phyloP scores from a whole-genome alignment of 2,888 invertebrate species.

The Mallateleia sp. region DNA sequence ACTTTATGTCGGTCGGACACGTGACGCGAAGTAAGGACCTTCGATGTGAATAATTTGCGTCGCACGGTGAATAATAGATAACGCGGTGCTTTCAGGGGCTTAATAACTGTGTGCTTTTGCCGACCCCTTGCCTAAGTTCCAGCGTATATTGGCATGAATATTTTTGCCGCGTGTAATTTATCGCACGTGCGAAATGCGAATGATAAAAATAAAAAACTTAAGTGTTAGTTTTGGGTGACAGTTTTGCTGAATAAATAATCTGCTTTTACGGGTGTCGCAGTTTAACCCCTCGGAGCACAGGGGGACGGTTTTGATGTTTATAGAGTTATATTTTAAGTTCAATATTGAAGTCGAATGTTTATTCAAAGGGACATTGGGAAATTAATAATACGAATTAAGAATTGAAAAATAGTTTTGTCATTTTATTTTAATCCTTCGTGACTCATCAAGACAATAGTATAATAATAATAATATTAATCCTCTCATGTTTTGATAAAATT shows the following conservation, averaged over 20 bases:
- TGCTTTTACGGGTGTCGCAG: conserved; percentile 46
- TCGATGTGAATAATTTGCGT: conserved; percentile 61
- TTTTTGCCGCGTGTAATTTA: conserved; percentile 48
- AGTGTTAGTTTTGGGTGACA: conserved; percentile 52
- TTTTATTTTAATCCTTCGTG: no score
- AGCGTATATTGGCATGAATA: conserved; percentile 36
- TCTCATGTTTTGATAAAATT: no score
- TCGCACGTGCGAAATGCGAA: conserved; percentile 58
- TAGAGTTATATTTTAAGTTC: not conserved
- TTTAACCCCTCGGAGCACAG: not conserved
- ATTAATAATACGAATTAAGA: no score
- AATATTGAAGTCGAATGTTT: no score
- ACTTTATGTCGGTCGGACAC: conserved; percentile 51
- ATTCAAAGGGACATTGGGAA: no score
- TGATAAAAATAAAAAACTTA: conserved; percentile 20
- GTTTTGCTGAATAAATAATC: not conserved
- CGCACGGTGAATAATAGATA: conserved; percentile 66
- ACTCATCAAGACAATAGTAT: no score
- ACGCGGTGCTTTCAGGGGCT: conserved; percentile 45
- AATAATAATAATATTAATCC: no score
- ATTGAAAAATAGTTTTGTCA: no score
- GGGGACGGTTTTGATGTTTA: not conserved
- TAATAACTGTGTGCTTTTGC: conserved; percentile 61
- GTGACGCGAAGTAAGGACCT: conserved; percentile 63
- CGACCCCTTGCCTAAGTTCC: conserved; percentile 49